Conservation (phyloP, 2,797 vertebrate genomes). For the Picus viridis region DNA sequence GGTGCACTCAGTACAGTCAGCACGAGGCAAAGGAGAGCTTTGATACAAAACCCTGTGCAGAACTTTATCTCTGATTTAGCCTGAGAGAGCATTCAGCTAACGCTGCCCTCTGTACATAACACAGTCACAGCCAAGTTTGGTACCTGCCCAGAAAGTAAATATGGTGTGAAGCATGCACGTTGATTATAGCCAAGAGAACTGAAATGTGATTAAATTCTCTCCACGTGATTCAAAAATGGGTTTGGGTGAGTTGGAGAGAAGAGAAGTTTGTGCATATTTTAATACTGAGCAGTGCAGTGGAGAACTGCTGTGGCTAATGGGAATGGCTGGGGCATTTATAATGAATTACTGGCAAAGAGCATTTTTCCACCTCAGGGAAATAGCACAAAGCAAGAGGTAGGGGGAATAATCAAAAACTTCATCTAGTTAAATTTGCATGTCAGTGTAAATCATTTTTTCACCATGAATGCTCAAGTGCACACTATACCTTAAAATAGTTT, state of each 20-base stretch:
- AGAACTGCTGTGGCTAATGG: constrained; percentile 55
- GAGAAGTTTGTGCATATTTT: constrained; percentile 59
- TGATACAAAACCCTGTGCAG: background rate
- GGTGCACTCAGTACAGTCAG: background rate
- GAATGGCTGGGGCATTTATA: constrained; percentile 61
- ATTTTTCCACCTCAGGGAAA: constrained; percentile 52
- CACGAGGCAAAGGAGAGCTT: background rate
- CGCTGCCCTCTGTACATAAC: background rate
- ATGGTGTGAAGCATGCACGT: background rate
- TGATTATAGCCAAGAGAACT: constrained; percentile 37
- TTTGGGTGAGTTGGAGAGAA: constrained; percentile 33
- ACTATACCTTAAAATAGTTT: background rate
- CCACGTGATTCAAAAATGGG: constrained; percentile 32
- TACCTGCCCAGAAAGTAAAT: constrained; percentile 36
- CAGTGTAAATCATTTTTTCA: constrained; percentile 38
- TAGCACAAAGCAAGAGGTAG: constrained; percentile 6
- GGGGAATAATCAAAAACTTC: constrained; percentile 50
- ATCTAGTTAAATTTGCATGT: constrained; percentile 36
- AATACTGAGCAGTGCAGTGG: constrained; percentile 44
- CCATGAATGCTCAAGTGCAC: background rate
- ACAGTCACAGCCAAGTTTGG: background rate
- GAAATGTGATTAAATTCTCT: constrained; percentile 52
- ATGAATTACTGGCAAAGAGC: constrained; percentile 61
- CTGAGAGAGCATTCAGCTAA: background rate
- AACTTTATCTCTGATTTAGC: background rate